Evolutionary conservation across 2,888 invertebrate species (phyloP).

Genomic region (Xestia xanthographa): DNA sequence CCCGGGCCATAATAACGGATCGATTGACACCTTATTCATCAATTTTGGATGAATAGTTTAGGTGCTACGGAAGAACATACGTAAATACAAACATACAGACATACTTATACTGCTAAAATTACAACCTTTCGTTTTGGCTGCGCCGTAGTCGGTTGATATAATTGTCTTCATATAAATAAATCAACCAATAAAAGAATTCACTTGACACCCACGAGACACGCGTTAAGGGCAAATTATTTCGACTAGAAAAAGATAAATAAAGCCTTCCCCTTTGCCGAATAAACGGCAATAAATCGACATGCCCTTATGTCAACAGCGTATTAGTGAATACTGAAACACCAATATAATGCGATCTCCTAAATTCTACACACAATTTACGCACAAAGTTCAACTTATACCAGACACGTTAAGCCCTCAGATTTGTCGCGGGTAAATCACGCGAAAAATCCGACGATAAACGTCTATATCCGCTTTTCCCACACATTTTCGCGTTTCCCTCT

Average conservation of each 20-base stretch:
- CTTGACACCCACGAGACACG: constrained; percentile 73
- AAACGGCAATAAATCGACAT: constrained; percentile 88
- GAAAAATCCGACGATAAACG: constrained; percentile 90
- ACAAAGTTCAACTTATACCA: constrained; percentile 72
- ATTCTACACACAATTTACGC: constrained; percentile 27
- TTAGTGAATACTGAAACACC: constrained; percentile 82
- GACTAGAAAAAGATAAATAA: constrained; percentile 87
- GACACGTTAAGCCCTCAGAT: constrained; percentile 85
- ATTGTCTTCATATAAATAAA: constrained; percentile 47
- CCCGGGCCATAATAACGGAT: too few species aligned
- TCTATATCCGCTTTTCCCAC: constrained; percentile 91
- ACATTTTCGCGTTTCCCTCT: constrained; percentile 89
- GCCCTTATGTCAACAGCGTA: constrained; percentile 88
- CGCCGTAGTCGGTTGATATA: too few species aligned
- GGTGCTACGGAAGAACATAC: too few species aligned
- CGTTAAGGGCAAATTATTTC: constrained; percentile 80
- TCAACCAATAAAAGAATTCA: constrained; percentile 68
- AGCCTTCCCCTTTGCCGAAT: constrained; percentile 83
- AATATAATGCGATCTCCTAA: constrained; percentile 67
- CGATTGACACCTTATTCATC: too few species aligned
- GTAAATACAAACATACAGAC: too few species aligned
- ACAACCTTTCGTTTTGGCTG: too few species aligned
- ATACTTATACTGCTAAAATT: too few species aligned
- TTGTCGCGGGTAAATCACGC: constrained; percentile 89
- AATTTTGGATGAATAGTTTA: too few species aligned